Evolutionary conservation across 2,888 invertebrate species (phyloP).

Genomic region (Phoenoteleia sp.): DNA sequence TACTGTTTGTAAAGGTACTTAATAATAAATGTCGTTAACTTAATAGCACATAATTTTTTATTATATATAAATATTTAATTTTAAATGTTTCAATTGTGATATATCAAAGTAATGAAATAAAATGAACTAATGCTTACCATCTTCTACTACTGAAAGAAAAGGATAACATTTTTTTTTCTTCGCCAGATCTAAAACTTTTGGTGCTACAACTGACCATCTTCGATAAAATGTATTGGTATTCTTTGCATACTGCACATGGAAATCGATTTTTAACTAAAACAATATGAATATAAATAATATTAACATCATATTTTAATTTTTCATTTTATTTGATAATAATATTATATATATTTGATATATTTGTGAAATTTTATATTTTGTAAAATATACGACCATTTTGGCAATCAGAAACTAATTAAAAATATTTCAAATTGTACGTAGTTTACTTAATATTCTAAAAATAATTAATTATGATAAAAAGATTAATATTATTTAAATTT

Average conservation of each 20-base stretch:
- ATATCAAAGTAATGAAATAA: neutral
- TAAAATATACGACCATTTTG: too few species aligned
- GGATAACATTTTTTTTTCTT: neutral
- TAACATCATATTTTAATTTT: slow-evolving; percentile 4
- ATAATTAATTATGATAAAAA: too few species aligned
- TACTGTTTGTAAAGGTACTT: too few species aligned
- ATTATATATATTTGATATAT: neutral
- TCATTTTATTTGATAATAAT: neutral
- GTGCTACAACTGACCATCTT: neutral
- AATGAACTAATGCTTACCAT: neutral
- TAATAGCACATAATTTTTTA: too few species aligned
- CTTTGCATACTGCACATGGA: neutral
- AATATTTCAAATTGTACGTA: too few species aligned
- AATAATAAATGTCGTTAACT: too few species aligned
- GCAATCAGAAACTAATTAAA: too few species aligned
- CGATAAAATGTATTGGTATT: neutral
- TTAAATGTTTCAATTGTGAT: too few species aligned
- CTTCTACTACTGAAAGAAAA: neutral
- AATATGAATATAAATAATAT: neutral
- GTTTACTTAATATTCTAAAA: too few species aligned
- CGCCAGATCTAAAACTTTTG: neutral
- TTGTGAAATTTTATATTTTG: neutral
- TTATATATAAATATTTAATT: too few species aligned
- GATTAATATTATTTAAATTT: too few species aligned
- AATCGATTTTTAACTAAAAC: slow-evolving; percentile 7